A percentile compares a stretch with the other conserved stretches of the same genome.
Evolutionary conservation across 2,797 vertebrate species (phyloP).

Genomic region (Hippopotamyrus pictus): DNA sequence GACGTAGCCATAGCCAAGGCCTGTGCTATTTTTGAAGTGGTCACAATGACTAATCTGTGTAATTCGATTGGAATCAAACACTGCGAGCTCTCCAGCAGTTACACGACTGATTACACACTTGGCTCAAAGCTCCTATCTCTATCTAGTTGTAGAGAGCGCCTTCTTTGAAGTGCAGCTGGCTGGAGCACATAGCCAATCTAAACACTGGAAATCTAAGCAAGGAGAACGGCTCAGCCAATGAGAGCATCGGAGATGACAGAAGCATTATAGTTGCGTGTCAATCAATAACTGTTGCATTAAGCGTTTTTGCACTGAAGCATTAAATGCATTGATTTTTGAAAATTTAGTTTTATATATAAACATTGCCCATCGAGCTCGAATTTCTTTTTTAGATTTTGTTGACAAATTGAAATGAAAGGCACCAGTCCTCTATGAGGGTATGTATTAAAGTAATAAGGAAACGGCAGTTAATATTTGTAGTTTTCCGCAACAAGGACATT

Average conservation of each 20-base stretch:
- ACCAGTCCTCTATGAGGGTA: constrained; percentile 54
- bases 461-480: not conserved
- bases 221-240: constrained; percentile 78
- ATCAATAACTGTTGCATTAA: constrained; percentile 63
- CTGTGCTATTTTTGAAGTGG: constrained; percentile 55
- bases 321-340: constrained; percentile 58
- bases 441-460: constrained; percentile 39
- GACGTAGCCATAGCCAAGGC: constrained; percentile 98
- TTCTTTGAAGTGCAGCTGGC: constrained; percentile 99
- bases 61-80: constrained; percentile 57
- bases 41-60: constrained; percentile 50
- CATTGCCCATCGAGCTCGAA: constrained; percentile 55
- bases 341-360: constrained; percentile 44
- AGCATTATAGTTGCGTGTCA: constrained; percentile 65
- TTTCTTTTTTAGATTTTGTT: constrained; percentile 54
- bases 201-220: constrained; percentile 59
- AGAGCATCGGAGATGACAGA: constrained; percentile 69
- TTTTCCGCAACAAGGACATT: not conserved
- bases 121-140: constrained; percentile 84
- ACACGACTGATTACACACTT: constrained; percentile 72
- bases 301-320: constrained; percentile 56
- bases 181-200: constrained; percentile 81
- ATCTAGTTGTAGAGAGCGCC: constrained; percentile 90
- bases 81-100: constrained; percentile 65
- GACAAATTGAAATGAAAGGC: constrained; percentile 41